Evolutionary conservation across 2,888 invertebrate genomes (phyloP), one percentile per base, ranked within the genome.

Genomic region (Phaedon cochleariae): DNA sequence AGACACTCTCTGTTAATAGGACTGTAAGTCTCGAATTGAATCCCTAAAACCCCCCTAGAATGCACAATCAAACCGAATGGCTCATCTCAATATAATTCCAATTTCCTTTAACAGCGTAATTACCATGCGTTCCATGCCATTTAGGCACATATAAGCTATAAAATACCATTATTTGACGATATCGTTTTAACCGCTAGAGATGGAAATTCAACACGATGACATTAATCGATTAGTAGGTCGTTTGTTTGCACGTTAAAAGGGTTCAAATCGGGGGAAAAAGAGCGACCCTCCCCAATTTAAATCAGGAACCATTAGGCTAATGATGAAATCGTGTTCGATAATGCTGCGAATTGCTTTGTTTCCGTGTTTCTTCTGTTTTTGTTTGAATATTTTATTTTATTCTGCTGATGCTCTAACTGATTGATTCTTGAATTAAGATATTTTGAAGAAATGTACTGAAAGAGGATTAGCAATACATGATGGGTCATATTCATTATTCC

Each of bases 241-340:
- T 65, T 55, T 55, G 55, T 60, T 60, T 45, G 26, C 46, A 62
- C 58, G 62, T 64, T 37, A 22, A 63, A 66, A 58, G 54, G 59
- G 59, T 63, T 62, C 59, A 48, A 55, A 53, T 53, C 53, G 58
- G 20, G 10, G 52, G 15, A 22, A 64, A 59, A 63, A 37, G 54
- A 55, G 51, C 49, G 12, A 57, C 29, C 59, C 62, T 59, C 60
- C 53, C 17, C 57, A 65, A 55, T 62, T 62, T 57, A 48, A 68
- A 68, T 68, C 62, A 65, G 62, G 61, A n/a, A 54, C 68, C 57
- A 65, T 68, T 68, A 68, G 18, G 41, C n/a, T 68, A 65, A 68
- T 65, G 68, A 68, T 62, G 60, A 54, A 65, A 62, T 62, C 57
- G 62, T 68, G 68, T 68, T 63, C 62, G 26, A 45, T 62, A 64